These are phyloP conservation scores for Stegastes partitus DNA, from an alignment of 2,113 vertebrate species.

Conservation along the genomic window DNA sequence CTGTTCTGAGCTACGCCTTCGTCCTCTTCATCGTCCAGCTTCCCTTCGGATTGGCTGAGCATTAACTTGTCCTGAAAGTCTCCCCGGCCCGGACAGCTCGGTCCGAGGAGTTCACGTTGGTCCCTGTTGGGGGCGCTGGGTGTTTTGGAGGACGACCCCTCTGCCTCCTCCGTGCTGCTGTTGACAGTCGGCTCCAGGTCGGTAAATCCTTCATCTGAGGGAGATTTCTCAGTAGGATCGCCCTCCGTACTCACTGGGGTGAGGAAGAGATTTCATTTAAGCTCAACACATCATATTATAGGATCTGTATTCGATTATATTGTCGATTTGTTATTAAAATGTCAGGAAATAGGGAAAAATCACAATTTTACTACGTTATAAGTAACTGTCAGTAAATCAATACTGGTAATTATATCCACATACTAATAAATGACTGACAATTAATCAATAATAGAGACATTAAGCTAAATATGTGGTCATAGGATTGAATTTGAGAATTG, in stretches of 20 bases:
- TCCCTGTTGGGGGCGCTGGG: slow-evolving; percentile 19
- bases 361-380: neutral
- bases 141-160: slow-evolving; percentile 34
- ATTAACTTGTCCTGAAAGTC: slow-evolving; percentile 8
- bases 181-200: slow-evolving; percentile 80
- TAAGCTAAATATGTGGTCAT: no score
- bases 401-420: no score
- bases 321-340: neutral
- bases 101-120: slow-evolving; percentile 38
- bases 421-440: no score
- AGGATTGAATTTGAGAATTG: no score
- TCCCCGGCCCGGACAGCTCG: neutral
- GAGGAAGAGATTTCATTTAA: neutral
- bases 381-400: neutral
- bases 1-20: slow-evolving; percentile 73
- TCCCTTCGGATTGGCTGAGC: slow-evolving; percentile 50
- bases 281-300: neutral
- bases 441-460: no score
- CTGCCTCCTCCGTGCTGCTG: slow-evolving; percentile 59
- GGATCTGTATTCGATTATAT: neutral
- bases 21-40: slow-evolving; percentile 72
- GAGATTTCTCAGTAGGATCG: slow-evolving; percentile 76
- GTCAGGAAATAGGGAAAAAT: neutral
- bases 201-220: slow-evolving; percentile 86
- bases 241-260: slow-evolving; percentile 48